Conservation (phyloP, 2,113 vertebrate genomes). For the Himantopus leucocephalus region DNA sequence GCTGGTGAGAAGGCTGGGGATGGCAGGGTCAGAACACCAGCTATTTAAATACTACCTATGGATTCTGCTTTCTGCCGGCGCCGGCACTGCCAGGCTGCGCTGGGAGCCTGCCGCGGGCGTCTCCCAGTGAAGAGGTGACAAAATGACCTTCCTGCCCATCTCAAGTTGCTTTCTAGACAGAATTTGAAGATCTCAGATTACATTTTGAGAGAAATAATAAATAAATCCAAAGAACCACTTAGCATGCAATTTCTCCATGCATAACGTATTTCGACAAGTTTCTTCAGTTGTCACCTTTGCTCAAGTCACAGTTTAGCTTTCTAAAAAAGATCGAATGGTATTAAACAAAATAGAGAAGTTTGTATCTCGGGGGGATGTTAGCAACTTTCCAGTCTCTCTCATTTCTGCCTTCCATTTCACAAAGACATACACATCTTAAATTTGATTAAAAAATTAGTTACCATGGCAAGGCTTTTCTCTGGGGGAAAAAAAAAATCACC, state of each 20-base stretch:
- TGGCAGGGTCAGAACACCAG: background rate
- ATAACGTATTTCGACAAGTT: background rate
- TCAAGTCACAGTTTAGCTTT: background rate
- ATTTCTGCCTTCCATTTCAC: background rate
- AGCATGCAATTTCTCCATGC: background rate
- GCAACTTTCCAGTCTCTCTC: background rate
- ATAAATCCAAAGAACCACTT: background rate
- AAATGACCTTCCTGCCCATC: background rate
- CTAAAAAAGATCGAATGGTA: background rate
- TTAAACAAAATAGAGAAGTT: background rate
- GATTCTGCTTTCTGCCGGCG: background rate
- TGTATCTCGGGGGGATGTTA: background rate
- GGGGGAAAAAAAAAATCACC: background rate
- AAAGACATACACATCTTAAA: background rate
- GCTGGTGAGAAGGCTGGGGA: background rate
- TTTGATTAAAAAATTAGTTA: background rate
- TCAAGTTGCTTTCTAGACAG: background rate
- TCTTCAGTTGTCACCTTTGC: background rate
- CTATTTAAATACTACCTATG: background rate
- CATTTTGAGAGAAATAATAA: background rate
- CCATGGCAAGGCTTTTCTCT: background rate
- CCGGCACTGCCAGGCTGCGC: background rate
- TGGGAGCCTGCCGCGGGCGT: fast-evolving
- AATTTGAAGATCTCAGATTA: background rate
- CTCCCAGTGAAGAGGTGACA: background rate